phyloP scores from a whole-genome alignment of 2,888 invertebrate genomes.

The Hemaris fuciformis region DNA sequence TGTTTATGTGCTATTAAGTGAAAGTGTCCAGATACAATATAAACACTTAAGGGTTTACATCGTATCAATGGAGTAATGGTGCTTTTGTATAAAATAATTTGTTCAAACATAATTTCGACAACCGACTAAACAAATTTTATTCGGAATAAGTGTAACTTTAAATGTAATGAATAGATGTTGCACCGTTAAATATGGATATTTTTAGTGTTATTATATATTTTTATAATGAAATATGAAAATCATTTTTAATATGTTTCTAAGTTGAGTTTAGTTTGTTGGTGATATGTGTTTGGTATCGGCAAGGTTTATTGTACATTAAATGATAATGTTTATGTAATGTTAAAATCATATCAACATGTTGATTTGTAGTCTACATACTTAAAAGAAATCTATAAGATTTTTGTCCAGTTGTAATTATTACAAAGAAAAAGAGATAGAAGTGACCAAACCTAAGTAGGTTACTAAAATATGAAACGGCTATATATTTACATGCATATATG shows the following conservation, averaged over 20 bases:
- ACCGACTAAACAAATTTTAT: not conserved
- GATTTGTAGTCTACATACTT: not conserved
- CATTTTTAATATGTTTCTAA: constrained; percentile 52
- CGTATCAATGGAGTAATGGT: not conserved
- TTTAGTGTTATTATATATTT: constrained; percentile 76
- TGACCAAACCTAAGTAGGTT: too few relatives aligned
- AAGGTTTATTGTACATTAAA: not conserved
- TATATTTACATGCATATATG: too few relatives aligned
- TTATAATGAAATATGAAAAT: constrained; percentile 64
- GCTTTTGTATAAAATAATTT: not conserved
- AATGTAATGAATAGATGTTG: constrained; percentile 63
- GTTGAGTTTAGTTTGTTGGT: constrained; percentile 40
- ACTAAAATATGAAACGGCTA: too few relatives aligned
- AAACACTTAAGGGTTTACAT: not conserved
- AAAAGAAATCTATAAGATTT: not conserved
- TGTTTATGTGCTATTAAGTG: not conserved
- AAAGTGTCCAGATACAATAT: not conserved
- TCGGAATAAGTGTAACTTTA: constrained; percentile 42
- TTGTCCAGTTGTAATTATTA: not conserved
- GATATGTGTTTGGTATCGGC: constrained; percentile 6
- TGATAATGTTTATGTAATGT: not conserved
- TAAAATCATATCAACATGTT: not conserved
- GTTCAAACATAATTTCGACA: not conserved
- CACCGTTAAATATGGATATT: constrained; percentile 67
- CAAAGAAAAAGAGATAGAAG: too few relatives aligned